Conservation (phyloP, 2,888 invertebrate species). For the Microctonus aethiopoides region DNA sequence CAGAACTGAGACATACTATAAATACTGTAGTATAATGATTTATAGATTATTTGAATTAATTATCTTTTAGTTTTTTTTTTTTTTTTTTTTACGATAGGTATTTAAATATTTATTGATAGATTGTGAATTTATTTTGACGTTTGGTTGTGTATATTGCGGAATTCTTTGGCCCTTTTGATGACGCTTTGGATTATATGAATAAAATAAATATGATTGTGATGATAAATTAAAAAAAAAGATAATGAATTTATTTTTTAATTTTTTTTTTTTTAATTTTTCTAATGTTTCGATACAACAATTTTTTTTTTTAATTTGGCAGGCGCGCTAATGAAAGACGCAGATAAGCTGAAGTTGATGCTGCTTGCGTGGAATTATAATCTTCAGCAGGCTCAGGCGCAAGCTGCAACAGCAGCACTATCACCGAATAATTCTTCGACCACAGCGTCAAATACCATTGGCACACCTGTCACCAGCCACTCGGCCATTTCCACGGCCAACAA, state of each 20-base stretch:
- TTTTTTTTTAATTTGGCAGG: constrained; percentile 65
- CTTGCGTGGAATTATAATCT: constrained; percentile 90
- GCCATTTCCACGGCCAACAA: constrained; percentile 65
- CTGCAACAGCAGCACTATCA: constrained; percentile 62
- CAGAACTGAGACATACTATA: neutral
- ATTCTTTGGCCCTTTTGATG: neutral
- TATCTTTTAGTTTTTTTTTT: neutral
- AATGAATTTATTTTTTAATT: neutral
- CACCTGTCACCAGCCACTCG: constrained; percentile 65
- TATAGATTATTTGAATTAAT: too few relatives aligned
- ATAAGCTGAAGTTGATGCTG: constrained; percentile 89
- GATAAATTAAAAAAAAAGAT: neutral
- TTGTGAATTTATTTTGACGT: too few relatives aligned
- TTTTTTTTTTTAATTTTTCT: constrained; percentile 52
- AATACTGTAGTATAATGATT: too few relatives aligned
- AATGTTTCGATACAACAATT: constrained; percentile 22
- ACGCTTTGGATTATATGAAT: neutral
- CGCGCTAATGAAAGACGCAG: constrained; percentile 81
- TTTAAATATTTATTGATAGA: neutral
- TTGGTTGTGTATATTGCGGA: constrained; percentile 1
- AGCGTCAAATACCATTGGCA: constrained; percentile 59
- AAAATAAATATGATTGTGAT: constrained; percentile 3
- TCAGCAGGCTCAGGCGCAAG: constrained; percentile 69
- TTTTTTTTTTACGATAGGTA: neutral
- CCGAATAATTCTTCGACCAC: constrained; percentile 64